Percentiles rank a stretch among this genome's conserved stretches.
Evolutionary conservation across 2,888 invertebrate species (phyloP).

Genomic region (Plagiodera versicolora): DNA sequence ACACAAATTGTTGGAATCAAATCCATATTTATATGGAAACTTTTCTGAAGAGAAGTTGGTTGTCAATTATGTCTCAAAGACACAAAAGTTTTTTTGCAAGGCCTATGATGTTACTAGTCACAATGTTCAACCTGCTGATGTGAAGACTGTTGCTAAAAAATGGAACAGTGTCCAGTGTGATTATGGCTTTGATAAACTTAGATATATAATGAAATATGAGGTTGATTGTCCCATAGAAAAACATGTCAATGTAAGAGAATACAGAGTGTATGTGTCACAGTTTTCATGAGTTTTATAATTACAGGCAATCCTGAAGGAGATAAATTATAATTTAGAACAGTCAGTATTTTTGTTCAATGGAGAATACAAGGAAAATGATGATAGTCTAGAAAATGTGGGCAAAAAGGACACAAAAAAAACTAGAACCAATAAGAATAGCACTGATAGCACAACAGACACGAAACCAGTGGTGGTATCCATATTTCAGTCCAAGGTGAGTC

Average conservation of each 20-base stretch:
- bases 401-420: conserved; percentile 57
- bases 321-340: conserved; percentile 62
- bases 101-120: conserved; percentile 63
- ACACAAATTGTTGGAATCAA: conserved; percentile 59
- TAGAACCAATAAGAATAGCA: conserved; percentile 47
- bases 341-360: conserved; percentile 77
- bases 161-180: conserved; percentile 79
- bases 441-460: conserved; percentile 53
- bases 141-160: conserved; percentile 73
- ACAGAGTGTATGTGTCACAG: neutral
- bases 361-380: conserved; percentile 65
- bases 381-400: conserved; percentile 66
- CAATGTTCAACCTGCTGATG: conserved; percentile 69
- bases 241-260: conserved; percentile 64
- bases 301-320: conserved; percentile 52
- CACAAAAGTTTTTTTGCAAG: conserved; percentile 64
- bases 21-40: conserved; percentile 66
- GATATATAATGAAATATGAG: conserved; percentile 67
- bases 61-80: conserved; percentile 61
- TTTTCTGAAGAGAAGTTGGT: conserved; percentile 65
- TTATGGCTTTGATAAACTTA: conserved; percentile 74
- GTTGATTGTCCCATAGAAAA: conserved; percentile 67
- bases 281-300: conserved; percentile 1
- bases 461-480: conserved; percentile 67
- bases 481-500: conserved; percentile 55